A percentile compares a stretch with the other conserved stretches of the same genome.
Evolutionary conservation across 2,888 invertebrate species (phyloP).

Genomic region (Chrysolina americana): DNA sequence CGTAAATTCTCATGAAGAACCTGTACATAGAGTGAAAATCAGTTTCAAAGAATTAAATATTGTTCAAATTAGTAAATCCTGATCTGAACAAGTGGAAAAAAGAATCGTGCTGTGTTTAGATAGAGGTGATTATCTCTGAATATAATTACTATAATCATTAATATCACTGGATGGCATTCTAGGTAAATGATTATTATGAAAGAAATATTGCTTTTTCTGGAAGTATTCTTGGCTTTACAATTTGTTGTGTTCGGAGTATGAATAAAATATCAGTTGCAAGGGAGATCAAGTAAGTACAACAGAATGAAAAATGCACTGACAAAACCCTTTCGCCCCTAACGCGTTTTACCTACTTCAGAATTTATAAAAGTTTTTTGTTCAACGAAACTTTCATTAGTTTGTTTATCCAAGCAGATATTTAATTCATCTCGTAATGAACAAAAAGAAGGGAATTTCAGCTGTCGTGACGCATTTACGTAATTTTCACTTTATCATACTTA

Average conservation of each 20-base stretch:
- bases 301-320: neutral
- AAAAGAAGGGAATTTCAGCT: neutral
- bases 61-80: no score
- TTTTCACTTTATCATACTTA: neutral
- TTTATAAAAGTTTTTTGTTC: slow-evolving; percentile 17
- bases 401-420: slow-evolving; percentile 16
- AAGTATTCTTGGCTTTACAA: neutral
- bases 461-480: neutral
- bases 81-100: no score
- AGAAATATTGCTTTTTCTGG: neutral
- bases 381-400: slow-evolving; percentile 8
- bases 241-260: neutral
- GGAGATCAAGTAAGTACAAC: neutral
- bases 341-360: neutral
- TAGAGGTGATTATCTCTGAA: no score
- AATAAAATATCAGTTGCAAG: neutral
- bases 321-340: neutral
- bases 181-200: no score
- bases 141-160: no score
- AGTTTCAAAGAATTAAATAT: no score
- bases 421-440: neutral
- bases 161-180: no score
- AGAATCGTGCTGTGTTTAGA: no score
- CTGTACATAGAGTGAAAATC: no score
- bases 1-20: no score